A percentile compares a stretch with the other conserved stretches of the same genome.
phyloP scores from a whole-genome alignment of 2,797 vertebrate genomes.

The Bufotes viridis region DNA sequence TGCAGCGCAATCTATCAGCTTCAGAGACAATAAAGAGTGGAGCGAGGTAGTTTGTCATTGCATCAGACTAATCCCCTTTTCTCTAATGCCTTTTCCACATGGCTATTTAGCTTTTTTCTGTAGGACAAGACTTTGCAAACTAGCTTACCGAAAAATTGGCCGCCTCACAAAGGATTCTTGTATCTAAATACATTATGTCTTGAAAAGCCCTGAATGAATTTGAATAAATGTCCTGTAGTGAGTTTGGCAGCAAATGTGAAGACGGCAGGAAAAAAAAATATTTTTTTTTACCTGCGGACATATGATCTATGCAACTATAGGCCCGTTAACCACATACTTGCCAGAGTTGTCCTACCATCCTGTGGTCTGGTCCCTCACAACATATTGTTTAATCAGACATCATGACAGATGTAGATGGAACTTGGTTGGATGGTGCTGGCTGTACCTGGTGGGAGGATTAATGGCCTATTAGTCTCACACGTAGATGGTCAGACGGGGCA shows the following conservation, averaged over 20 bases:
- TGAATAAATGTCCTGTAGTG: conserved; percentile 44
- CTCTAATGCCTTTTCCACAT: conserved; percentile 46
- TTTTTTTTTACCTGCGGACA: not conserved
- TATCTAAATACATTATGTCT: conserved; percentile 27
- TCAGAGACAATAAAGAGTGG: no score
- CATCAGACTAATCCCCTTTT: not conserved
- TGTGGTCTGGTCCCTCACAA: not conserved
- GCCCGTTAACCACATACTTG: not conserved
- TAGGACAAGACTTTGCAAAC: conserved; percentile 31
- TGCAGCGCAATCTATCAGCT: no score
- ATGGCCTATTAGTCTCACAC: no score
- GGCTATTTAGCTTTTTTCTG: conserved; percentile 17
- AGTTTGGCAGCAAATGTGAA: conserved; percentile 30
- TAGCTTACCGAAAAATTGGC: conserved; percentile 13
- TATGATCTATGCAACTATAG: not conserved
- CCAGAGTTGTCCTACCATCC: not conserved
- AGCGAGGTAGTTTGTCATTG: conserved; percentile 3
- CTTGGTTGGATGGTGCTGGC: no score
- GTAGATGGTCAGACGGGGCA: no score
- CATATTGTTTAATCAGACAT: no score
- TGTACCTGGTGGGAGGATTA: no score
- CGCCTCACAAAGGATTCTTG: conserved; percentile 3
- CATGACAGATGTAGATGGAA: no score
- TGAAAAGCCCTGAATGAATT: conserved; percentile 5
- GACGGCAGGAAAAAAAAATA: not conserved